Evolutionary conservation across 2,113 vertebrate genomes (phyloP).

Genomic region (Heloderma charlesbogerti): DNA sequence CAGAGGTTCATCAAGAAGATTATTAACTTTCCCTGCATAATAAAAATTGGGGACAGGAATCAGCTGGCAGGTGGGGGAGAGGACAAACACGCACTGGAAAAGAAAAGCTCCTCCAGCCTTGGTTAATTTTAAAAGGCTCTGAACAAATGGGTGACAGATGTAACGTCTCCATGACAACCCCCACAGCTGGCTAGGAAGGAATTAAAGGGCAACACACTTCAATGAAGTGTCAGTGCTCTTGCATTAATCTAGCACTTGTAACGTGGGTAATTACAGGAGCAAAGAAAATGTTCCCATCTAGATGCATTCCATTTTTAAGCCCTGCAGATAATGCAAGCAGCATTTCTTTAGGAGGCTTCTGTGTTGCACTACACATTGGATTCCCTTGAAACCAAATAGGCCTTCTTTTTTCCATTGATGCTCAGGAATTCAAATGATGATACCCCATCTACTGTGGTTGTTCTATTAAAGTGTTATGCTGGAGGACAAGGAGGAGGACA

Average conservation of each 20-base stretch:
- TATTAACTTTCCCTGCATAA: not conserved
- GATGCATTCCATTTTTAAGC: not conserved
- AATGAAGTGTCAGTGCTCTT: constrained; percentile 37
- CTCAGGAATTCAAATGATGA: not conserved
- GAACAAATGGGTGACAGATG: constrained; percentile 55
- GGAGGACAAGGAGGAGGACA: not conserved
- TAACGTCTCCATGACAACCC: constrained; percentile 52
- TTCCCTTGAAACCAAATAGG: not conserved
- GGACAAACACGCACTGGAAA: not conserved
- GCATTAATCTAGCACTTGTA: not conserved
- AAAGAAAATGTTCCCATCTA: constrained; percentile 18
- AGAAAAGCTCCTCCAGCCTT: constrained; percentile 8
- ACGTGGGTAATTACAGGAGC: constrained; percentile 18
- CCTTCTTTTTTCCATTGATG: rapidly evolving
- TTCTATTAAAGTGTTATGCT: not conserved
- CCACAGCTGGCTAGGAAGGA: constrained; percentile 60
- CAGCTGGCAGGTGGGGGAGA: not conserved
- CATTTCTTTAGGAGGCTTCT: not conserved
- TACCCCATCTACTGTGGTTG: not conserved
- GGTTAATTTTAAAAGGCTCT: constrained; percentile 33
- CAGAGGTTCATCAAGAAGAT: not conserved
- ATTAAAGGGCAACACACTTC: constrained; percentile 41
- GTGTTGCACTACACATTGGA: not conserved
- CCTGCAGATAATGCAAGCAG: not conserved
- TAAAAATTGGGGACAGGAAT: constrained; percentile 3